These are phyloP conservation scores for Gryon sp. DNA, from an alignment of 1,140 invertebrate species.

Conservation along the genomic window DNA sequence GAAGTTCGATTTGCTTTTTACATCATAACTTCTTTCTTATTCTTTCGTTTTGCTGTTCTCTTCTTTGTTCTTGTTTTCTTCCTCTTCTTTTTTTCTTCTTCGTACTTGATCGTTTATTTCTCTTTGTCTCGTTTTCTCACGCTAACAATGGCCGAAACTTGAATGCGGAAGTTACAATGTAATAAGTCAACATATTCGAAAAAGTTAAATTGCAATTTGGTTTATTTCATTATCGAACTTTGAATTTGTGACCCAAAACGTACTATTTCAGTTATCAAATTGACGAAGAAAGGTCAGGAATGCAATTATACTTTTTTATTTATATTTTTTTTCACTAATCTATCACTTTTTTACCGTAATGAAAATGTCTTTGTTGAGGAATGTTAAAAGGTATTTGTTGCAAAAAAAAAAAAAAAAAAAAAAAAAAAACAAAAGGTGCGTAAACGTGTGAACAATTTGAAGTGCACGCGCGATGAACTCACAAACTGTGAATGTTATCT, in stretches of 20 bases:
- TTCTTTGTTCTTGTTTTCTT: neutral
- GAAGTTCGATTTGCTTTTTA: slow-evolving; percentile 28
- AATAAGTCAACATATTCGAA: neutral
- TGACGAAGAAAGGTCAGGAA: no score
- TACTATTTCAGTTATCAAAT: no score
- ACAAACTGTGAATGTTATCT: slow-evolving; percentile 17
- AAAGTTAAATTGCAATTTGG: neutral
- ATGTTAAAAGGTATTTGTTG: no score
- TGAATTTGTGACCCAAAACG: no score
- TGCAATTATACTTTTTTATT: no score
- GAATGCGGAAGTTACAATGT: neutral
- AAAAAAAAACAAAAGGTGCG: neutral
- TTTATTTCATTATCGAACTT: neutral
- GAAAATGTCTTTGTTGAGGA: no score
- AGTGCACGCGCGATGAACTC: slow-evolving; percentile 21
- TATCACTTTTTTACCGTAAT: no score
- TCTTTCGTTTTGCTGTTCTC: neutral
- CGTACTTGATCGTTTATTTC: neutral
- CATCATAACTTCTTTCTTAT: slow-evolving; percentile 9
- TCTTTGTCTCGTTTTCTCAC: neutral
- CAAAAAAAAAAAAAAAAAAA: no score
- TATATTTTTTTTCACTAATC: no score
- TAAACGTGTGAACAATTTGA: slow-evolving; percentile 1
- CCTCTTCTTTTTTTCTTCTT: neutral
- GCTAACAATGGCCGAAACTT: neutral